A percentile compares a stretch with the other conserved stretches of the same genome.
These are phyloP conservation scores for Anguilla rostrata DNA, from an alignment of 2,113 vertebrate species.

Conservation along the genomic window DNA sequence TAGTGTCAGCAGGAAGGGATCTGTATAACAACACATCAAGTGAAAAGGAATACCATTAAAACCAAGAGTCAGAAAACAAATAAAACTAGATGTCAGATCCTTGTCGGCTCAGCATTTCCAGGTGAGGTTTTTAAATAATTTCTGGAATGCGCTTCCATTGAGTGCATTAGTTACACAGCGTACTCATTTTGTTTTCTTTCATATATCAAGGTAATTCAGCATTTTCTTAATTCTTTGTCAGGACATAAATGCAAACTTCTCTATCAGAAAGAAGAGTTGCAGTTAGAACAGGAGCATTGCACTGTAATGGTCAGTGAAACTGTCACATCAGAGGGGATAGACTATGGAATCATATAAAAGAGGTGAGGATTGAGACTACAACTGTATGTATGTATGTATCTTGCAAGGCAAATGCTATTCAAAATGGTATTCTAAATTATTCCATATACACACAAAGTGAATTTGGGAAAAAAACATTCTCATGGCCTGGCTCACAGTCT, in stretches of 20 bases:
- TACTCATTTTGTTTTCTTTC: background rate
- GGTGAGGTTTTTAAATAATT: background rate
- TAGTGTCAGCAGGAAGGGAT: background rate
- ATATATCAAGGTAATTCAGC: too few relatives aligned
- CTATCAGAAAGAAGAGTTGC: background rate
- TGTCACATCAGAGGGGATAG: too few relatives aligned
- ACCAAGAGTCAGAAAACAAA: background rate
- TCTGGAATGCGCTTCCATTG: background rate
- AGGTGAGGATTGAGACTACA: too few relatives aligned
- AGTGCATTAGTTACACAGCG: background rate
- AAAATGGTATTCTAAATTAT: too few relatives aligned
- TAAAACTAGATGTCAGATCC: background rate
- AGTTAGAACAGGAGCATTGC: too few relatives aligned
- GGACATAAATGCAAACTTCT: too few relatives aligned
- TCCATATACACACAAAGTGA: too few relatives aligned
- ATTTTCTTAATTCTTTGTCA: too few relatives aligned
- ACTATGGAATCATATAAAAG: too few relatives aligned
- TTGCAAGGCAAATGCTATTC: too few relatives aligned
- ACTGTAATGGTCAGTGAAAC: too few relatives aligned
- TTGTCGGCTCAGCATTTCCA: background rate
- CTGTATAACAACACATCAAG: constrained; percentile 1
- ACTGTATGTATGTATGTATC: too few relatives aligned
- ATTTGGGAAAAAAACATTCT: background rate
- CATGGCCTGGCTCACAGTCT: background rate
- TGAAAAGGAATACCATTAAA: background rate